Evolutionary conservation across 2,888 invertebrate species (phyloP).

Genomic region (Catocala fraxini): DNA sequence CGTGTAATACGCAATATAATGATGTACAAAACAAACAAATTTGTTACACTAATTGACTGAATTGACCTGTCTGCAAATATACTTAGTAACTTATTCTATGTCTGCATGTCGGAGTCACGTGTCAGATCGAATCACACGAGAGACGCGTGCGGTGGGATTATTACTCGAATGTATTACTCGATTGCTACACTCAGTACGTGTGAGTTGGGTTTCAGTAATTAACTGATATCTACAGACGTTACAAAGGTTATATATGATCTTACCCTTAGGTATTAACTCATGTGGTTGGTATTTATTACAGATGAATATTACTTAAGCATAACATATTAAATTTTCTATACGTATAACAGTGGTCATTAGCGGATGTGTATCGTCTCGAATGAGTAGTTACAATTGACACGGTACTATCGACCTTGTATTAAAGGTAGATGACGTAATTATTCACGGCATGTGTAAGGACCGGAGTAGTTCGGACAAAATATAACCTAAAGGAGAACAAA

Average conservation of each 20-base stretch:
- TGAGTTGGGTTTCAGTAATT: conserved; percentile 56
- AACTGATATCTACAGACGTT: conserved; percentile 44
- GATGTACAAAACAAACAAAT: conserved; percentile 25
- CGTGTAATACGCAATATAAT: background rate
- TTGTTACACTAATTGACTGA: conserved; percentile 24
- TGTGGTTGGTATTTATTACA: conserved; percentile 26
- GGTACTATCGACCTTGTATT: no score
- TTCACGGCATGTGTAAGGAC: no score
- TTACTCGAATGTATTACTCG: conserved; percentile 43
- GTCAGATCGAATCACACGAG: conserved; percentile 61
- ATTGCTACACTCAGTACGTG: conserved; percentile 39
- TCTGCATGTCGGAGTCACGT: conserved; percentile 58
- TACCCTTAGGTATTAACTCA: conserved; percentile 29
- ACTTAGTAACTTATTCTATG: conserved; percentile 51
- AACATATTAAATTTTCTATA: no score
- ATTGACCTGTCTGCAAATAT: conserved; percentile 35
- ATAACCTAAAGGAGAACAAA: background rate
- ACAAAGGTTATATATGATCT: conserved; percentile 27
- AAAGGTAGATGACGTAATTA: no score
- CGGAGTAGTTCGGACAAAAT: no score
- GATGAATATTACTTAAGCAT: background rate
- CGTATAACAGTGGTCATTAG: no score
- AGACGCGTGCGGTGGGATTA: conserved; percentile 60
- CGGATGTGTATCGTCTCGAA: no score
- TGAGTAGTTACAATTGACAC: no score